Conservation (phyloP, 2,113 vertebrate genomes). For the Seriola quinqueradiata region DNA sequence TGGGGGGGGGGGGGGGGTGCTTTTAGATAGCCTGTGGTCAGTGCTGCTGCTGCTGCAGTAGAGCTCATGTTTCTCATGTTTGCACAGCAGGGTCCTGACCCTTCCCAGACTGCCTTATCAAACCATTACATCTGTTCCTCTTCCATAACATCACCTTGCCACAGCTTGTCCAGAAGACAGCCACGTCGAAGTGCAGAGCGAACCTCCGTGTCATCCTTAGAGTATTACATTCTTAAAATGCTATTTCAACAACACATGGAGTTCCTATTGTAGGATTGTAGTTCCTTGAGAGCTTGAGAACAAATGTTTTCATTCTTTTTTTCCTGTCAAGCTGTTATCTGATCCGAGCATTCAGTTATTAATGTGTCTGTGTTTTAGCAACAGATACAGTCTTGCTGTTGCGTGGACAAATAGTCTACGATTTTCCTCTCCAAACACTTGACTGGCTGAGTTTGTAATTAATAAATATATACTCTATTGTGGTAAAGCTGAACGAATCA, state of each 20-base stretch:
- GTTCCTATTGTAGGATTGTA: not conserved
- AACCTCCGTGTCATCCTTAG: not conserved
- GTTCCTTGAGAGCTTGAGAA: not conserved
- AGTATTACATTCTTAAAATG: conserved; percentile 31
- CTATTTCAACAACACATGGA: not conserved
- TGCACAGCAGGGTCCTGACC: conserved; percentile 39
- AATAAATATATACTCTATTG: not conserved
- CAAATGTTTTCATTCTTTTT: conserved; percentile 9
- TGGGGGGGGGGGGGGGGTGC: not conserved
- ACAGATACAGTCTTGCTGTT: conserved; percentile 5
- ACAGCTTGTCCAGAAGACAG: conserved; percentile 48
- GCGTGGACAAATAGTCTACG: not conserved
- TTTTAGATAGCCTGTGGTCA: conserved; percentile 55
- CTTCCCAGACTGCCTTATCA: conserved; percentile 28
- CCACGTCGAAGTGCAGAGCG: not conserved
- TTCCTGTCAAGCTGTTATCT: conserved; percentile 23
- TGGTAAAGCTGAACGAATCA: not conserved
- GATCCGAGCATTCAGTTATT: conserved; percentile 25
- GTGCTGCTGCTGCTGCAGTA: conserved; percentile 19
- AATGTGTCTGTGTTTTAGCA: conserved; percentile 36
- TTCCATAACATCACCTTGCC: conserved; percentile 30
- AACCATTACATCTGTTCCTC: conserved; percentile 16
- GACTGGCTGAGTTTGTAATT: not conserved
- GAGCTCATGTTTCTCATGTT: conserved; percentile 55
- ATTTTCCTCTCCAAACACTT: not conserved